Percentiles rank a stretch among this genome's conserved stretches.
phyloP scores from a whole-genome alignment of 2,888 invertebrate species.

The Stegophylla sp. region DNA sequence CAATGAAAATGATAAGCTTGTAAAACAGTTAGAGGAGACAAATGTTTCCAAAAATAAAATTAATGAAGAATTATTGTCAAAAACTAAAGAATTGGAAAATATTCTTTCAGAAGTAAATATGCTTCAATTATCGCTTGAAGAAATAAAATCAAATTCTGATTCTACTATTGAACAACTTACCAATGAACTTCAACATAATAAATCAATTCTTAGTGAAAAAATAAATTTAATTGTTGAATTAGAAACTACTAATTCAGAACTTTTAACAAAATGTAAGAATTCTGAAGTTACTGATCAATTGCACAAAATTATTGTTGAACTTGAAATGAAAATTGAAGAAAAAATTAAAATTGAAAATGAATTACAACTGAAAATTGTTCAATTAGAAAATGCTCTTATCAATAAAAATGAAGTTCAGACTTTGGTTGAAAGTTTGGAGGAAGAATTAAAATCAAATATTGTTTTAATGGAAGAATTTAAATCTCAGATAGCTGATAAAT shows the following conservation, averaged over 20 bases:
- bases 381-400: conserved; percentile 14
- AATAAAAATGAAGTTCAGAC: conserved; percentile 11
- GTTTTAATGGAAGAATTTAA: not conserved
- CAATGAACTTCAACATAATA: not conserved
- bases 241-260: conserved; percentile 31
- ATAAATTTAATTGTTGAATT: not conserved
- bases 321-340: not conserved
- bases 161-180: conserved; percentile 26
- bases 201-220: conserved; percentile 20
- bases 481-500: conserved; percentile 15
- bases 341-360: conserved; percentile 27
- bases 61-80: not conserved
- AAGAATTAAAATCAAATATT: conserved; percentile 16
- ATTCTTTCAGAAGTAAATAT: not conserved
- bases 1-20: not conserved
- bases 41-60: not conserved
- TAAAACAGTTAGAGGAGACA: not conserved
- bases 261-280: conserved; percentile 6
- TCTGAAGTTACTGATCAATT: not conserved
- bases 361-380: not conserved
- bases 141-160: conserved; percentile 11
- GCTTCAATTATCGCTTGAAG: conserved; percentile 4
- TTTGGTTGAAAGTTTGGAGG: conserved; percentile 32
- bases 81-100: conserved; percentile 44
- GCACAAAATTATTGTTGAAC: conserved; percentile 6